These are phyloP conservation scores for Rhincodon typus DNA, from an alignment of 2,797 vertebrate species.

Conservation along the genomic window DNA sequence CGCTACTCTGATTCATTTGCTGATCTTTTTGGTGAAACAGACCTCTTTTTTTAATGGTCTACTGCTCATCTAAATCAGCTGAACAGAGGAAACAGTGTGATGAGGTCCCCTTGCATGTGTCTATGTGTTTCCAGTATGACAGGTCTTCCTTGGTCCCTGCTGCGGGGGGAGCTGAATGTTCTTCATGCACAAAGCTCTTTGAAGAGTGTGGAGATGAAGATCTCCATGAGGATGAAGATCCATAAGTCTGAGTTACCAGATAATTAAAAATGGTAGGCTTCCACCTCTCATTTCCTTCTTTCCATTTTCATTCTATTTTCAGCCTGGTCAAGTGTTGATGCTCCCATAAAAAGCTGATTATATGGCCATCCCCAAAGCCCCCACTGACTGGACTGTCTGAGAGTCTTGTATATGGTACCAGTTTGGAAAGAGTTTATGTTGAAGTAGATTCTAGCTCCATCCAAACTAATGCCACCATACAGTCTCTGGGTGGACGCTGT, in stretches of 20 bases:
- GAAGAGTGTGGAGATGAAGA: background rate
- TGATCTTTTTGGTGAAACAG: background rate
- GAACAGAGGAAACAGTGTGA: background rate
- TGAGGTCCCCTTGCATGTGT: background rate
- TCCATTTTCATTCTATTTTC: background rate
- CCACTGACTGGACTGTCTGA: background rate
- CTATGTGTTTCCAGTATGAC: background rate
- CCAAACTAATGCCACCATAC: no score
- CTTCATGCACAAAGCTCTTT: background rate
- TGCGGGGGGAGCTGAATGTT: background rate
- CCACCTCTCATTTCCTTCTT: background rate
- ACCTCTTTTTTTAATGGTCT: background rate
- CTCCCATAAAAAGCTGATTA: background rate
- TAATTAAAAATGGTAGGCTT: background rate
- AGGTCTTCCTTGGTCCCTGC: no score
- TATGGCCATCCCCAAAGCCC: background rate
- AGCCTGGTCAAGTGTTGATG: background rate
- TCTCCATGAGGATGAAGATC: background rate
- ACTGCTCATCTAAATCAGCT: background rate
- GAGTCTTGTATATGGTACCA: no score
- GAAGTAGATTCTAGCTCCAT: no score
- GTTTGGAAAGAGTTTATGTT: no score
- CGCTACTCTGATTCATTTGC: background rate
- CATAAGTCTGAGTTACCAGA: background rate
- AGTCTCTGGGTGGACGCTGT: no score